phyloP scores from a whole-genome alignment of 2,888 invertebrate genomes.

The Aporophyla nigra region DNA sequence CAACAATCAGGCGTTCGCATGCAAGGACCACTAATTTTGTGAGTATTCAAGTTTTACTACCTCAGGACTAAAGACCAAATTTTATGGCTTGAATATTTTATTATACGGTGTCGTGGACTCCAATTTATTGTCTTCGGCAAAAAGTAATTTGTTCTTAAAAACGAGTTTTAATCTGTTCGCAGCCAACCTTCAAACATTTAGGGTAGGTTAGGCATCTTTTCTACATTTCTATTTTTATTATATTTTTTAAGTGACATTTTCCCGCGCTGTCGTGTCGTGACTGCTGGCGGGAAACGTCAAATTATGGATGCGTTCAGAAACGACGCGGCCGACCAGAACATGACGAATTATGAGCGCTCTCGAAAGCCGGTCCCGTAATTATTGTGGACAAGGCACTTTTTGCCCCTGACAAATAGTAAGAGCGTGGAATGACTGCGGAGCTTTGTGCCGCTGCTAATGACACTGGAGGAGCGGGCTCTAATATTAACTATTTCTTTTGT shows the following conservation, averaged over 20 bases:
- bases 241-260: constrained; percentile 70
- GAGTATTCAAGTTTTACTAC: constrained; percentile 37
- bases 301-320: constrained; percentile 88
- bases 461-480: constrained; percentile 87
- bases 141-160: constrained; percentile 31
- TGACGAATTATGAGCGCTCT: constrained; percentile 90
- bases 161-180: constrained; percentile 29
- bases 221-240: constrained; percentile 24
- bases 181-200: constrained; percentile 41
- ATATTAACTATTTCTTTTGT: constrained; percentile 90
- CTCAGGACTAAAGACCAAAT: constrained; percentile 25
- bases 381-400: constrained; percentile 91
- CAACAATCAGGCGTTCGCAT: constrained; percentile 26
- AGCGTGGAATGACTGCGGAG: constrained; percentile 88
- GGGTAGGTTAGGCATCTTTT: constrained; percentile 51
- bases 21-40: constrained; percentile 22
- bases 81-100: constrained; percentile 46
- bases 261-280: constrained; percentile 81
- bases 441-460: constrained; percentile 90
- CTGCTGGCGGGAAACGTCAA: constrained; percentile 88
- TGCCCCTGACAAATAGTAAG: constrained; percentile 90
- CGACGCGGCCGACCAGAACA: constrained; percentile 89
- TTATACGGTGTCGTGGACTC: constrained; percentile 19
- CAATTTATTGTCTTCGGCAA: constrained; percentile 26
- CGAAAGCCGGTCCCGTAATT: constrained; percentile 90